Conservation (phyloP, 2,113 vertebrate species). For the Oryzias woworae region DNA sequence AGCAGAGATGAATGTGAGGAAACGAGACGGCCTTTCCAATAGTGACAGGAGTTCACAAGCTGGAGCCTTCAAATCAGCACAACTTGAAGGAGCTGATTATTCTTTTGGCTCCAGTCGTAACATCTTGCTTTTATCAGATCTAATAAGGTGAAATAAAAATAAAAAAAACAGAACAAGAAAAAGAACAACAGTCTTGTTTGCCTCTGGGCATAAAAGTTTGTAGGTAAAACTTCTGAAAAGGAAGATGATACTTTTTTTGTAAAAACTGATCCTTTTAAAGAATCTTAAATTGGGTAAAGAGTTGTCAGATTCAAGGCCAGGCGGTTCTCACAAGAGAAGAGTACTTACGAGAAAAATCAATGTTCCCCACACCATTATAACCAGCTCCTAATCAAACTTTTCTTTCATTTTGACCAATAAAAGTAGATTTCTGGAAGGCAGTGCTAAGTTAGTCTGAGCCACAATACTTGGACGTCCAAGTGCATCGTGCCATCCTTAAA, state of each 20-base stretch:
- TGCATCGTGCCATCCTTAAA: conserved; percentile 2
- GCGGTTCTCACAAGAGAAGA: no score
- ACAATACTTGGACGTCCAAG: neutral
- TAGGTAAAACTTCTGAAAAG: conserved; percentile 5
- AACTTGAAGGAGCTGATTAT: conserved; percentile 42
- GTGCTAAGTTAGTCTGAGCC: neutral
- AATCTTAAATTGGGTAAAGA: conserved; percentile 14
- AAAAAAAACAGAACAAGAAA: conserved; percentile 3
- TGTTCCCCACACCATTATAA: no score
- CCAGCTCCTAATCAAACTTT: neutral
- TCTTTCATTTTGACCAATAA: neutral
- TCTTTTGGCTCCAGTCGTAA: conserved; percentile 30
- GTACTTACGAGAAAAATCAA: no score
- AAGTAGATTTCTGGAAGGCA: neutral
- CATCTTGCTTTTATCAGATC: neutral
- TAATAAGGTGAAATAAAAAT: neutral
- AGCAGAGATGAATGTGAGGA: conserved; percentile 67
- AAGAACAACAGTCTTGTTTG: conserved; percentile 8
- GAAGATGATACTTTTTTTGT: conserved; percentile 9
- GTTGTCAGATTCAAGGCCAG: neutral
- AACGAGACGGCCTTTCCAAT: conserved; percentile 58
- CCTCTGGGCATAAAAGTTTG: conserved; percentile 4
- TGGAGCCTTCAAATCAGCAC: conserved; percentile 36
- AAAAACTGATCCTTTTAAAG: neutral
- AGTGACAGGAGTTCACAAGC: conserved; percentile 35